phyloP scores from a whole-genome alignment of 1,140 invertebrate genomes.

The Leptestheria dahalacensis region DNA sequence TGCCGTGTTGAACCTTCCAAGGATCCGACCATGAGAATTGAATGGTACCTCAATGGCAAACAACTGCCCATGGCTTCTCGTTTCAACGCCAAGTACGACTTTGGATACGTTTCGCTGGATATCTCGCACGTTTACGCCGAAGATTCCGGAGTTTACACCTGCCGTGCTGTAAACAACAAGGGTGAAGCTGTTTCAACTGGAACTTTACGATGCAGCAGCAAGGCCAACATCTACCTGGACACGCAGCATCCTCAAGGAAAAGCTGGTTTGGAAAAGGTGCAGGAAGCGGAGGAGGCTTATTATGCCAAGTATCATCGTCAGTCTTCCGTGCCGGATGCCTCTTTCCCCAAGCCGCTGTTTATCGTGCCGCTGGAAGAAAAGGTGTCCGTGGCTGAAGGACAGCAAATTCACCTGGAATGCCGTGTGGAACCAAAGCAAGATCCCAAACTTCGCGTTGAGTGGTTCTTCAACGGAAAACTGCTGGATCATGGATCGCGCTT shows the following conservation, averaged over 20 bases:
- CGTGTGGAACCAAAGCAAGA: slow-evolving; percentile 91
- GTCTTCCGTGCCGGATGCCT: slow-evolving; percentile 46
- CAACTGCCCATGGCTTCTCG: slow-evolving; percentile 58
- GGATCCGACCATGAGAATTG: slow-evolving; percentile 84
- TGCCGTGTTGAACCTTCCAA: slow-evolving; percentile 85
- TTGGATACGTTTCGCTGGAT: slow-evolving; percentile 73
- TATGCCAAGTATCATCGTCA: slow-evolving; percentile 48
- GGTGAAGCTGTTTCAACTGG: slow-evolving; percentile 65
- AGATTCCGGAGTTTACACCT: slow-evolving; percentile 80
- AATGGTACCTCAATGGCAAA: slow-evolving; percentile 79
- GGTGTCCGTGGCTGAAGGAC: slow-evolving; percentile 70
- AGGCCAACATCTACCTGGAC: slow-evolving; percentile 60
- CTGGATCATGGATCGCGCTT: slow-evolving; percentile 69
- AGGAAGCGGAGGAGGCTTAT: slow-evolving; percentile 63
- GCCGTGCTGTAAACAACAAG: slow-evolving; percentile 79
- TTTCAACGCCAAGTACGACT: slow-evolving; percentile 73
- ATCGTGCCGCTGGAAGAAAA: slow-evolving; percentile 61
- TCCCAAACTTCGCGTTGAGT: slow-evolving; percentile 84
- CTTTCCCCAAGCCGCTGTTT: slow-evolving; percentile 77
- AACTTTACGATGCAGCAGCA: slow-evolving; percentile 61
- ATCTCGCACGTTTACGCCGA: slow-evolving; percentile 64
- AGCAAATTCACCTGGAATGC: slow-evolving; percentile 79
- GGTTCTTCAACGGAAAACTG: slow-evolving; percentile 83
- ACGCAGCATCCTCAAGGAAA: slow-evolving; percentile 78
- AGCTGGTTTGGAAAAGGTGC: slow-evolving; percentile 66